Conservation (phyloP, 1,140 invertebrate species). For the Tetragnatha versicolor region DNA sequence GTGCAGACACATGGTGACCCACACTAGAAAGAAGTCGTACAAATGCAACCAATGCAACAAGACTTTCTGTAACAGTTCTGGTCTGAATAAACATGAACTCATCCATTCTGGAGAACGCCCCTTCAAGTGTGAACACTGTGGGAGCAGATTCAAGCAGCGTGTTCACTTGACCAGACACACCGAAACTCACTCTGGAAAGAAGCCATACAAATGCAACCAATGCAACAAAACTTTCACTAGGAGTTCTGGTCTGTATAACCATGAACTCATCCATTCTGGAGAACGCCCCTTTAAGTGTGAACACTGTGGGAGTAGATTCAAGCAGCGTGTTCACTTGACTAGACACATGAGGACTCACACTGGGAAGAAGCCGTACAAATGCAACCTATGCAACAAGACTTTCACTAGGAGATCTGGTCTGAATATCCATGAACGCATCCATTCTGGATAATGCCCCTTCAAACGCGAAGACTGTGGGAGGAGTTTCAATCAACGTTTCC, state of each 20-base stretch:
- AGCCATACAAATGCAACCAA: conserved; percentile 28
- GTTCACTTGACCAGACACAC: not conserved
- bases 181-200: conserved; percentile 5
- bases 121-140: conserved; percentile 63
- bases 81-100: conserved; percentile 4
- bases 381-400: conserved; percentile 57
- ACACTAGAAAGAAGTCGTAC: conserved; percentile 59
- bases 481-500: no score
- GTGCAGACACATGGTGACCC: not conserved
- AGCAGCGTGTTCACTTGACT: conserved; percentile 34
- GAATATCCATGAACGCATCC: conserved; percentile 62
- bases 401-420: conserved; percentile 64
- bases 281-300: conserved; percentile 10
- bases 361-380: conserved; percentile 60
- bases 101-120: conserved; percentile 65
- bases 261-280: conserved; percentile 19
- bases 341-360: conserved; percentile 23
- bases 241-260: not conserved
- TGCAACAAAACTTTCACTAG: conserved; percentile 66
- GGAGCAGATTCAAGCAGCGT: conserved; percentile 58
- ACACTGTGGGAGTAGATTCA: conserved; percentile 1
- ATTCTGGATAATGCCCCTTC: conserved; percentile 65
- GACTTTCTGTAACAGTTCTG: conserved; percentile 48
- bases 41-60: conserved; percentile 58
- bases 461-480: conserved; percentile 62